These are phyloP conservation scores for Mus caroli DNA, from an alignment of 2,797 vertebrate genomes.

Conservation along the genomic window DNA sequence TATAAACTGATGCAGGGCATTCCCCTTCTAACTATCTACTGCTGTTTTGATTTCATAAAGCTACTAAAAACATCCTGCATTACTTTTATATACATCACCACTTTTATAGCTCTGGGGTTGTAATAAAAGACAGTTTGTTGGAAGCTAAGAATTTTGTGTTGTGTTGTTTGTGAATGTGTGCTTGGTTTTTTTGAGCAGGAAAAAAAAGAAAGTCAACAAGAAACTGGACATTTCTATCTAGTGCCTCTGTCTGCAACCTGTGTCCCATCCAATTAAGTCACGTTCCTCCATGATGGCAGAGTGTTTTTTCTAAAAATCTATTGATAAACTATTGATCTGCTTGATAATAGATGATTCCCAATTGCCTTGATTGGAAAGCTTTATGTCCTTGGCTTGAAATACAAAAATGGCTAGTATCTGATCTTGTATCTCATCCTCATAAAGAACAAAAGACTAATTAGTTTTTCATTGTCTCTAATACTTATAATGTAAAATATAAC, in stretches of 20 bases:
- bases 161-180: background rate
- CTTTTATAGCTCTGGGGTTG: slow-evolving; percentile 80
- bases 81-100: slow-evolving; percentile 81
- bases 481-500: background rate
- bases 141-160: slow-evolving; percentile 17
- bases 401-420: background rate
- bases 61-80: slow-evolving; percentile 64
- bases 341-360: background rate
- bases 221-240: slow-evolving; percentile 69
- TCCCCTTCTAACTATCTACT: slow-evolving; percentile 60
- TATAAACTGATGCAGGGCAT: slow-evolving; percentile 58
- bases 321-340: background rate
- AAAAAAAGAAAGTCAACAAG: slow-evolving; percentile 71
- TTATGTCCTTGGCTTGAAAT: background rate
- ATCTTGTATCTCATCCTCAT: background rate
- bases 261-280: background rate
- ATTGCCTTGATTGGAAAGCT: background rate
- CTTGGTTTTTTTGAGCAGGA: background rate
- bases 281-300: background rate
- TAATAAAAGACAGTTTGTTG: slow-evolving; percentile 79
- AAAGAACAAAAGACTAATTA: background rate
- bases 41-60: slow-evolving; percentile 75
- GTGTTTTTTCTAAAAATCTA: background rate
- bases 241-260: slow-evolving; percentile 55
- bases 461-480: background rate